Evolutionary conservation across 2,113 vertebrate species (phyloP), one percentile per base, ranked within the genome.

Genomic region (Cyprinus carpio): DNA sequence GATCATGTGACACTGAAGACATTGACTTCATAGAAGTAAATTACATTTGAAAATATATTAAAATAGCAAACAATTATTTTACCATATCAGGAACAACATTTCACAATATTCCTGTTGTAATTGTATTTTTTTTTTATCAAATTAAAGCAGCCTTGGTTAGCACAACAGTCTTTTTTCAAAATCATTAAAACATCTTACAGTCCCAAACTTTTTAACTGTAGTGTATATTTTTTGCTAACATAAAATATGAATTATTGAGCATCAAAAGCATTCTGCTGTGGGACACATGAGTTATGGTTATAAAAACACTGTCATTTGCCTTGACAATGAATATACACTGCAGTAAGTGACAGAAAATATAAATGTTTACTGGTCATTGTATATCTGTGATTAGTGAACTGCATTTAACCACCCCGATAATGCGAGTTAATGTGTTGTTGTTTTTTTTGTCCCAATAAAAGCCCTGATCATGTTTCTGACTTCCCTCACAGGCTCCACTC

Each of bases 401-500:
- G 20, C 69, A 25, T 72, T 72, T 43, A 43, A 72, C 34, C 34
- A 43, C 20, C 10, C 37, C 11, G 37, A 72, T 46, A 51, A 29
- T 54, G n/a, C 6, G 8, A 37, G 12, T 76, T 76, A 76, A 75
- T 51, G 43, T 4, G 49, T 75, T 75, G 13, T 31, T 18, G 29
- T 18, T 29, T 8, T 31, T 31, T 12, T 46, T 2, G 27, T 34
- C 65, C 9, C 65, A 20, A 34, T 71, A 23, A 40, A 69, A 37
- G 31, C 34, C 34, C 34, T 71, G 34, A 71, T 40, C 18, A 15
- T 60, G 25, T 80, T 43, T 43, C 12, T 95, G 92, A 96, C 90
- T 96, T 92, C 94, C 93, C 95, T 91, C 81, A 20, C 94, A 99
- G 98, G 98, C 92, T 96, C 96, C 93, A 98, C 97, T 91, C 97